Base-by-base conservation (phyloP, 2,888 invertebrate species). In the Pachymerium ferrugineum region DNA sequence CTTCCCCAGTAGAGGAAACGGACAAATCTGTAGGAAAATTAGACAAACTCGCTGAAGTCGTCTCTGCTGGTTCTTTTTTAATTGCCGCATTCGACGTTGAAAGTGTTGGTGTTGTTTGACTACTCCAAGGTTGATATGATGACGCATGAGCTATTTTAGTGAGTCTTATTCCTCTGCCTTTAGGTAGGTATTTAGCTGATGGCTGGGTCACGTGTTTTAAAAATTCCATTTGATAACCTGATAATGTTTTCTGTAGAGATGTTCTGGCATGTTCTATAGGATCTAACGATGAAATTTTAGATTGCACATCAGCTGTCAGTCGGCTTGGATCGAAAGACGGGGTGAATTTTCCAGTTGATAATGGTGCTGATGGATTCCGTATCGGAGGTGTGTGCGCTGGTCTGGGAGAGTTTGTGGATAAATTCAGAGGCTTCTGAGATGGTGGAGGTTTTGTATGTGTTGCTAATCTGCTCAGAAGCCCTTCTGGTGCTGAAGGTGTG, bases 281-380 rank as follows among this genome's bases (percentile, higher is more conserved):
- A 38, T 76, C 76, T 28, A 76, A 25, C 10, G 76, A 76, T 31
- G 62, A 72, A 8, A 76, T 76, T 70, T 75, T 76, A 0, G 76
- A 76, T 16, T 76, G 76, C 4, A 76, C 76, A 16, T 74, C 75
- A 12, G 76, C 76, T 8, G 76, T 76, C 6, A 76, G 74, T 30
- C 69, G 70, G 29, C 72, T 76, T 3, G 76, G 76, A 73, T 74
- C 74, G 16, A 69, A 72, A 12, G 54, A 75, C 25, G 29, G 70
- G 16, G 38, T 72, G 47, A 54, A 22, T 8, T 67, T 62, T n/a
- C 35, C 38, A 5, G 38, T 31, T 19, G 68, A 22, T 16, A 22
- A 33, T 54, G 72, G 19, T 54, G 29, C 16, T n/a, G 72, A 54
- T 14, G 62, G 62, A 62, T 62, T 62, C 28, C 62, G 5, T 28